Evolutionary conservation across 2,113 vertebrate species (phyloP).

Genomic region (Speoplatyrhinus poulsoni): DNA sequence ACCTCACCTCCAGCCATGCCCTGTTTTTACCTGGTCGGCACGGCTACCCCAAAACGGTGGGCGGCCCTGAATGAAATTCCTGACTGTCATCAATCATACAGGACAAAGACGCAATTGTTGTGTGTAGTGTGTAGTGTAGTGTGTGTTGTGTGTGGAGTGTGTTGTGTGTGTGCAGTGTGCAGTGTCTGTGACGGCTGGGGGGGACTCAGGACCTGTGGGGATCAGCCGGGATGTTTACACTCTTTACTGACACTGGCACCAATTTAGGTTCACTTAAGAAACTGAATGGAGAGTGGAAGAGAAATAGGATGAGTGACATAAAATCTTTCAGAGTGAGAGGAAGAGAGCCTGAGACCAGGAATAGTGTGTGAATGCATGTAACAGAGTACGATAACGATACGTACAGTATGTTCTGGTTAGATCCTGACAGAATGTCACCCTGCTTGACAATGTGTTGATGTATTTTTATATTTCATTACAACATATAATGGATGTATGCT

Average conservation of each 20-base stretch:
- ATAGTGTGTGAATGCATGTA: neutral
- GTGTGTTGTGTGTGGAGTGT: constrained; percentile 42
- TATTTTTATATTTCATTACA: no score
- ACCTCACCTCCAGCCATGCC: constrained; percentile 34
- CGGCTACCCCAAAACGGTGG: constrained; percentile 75
- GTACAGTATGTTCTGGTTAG: neutral
- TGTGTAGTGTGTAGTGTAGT: constrained; percentile 30
- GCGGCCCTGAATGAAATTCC: constrained; percentile 76
- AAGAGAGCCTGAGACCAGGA: no score
- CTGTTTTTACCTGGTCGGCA: constrained; percentile 80
- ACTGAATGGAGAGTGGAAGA: neutral
- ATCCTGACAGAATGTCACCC: no score
- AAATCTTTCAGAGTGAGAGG: neutral
- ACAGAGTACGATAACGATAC: neutral
- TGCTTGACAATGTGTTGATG: no score
- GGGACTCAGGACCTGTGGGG: constrained; percentile 24
- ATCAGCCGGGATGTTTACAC: constrained; percentile 63
- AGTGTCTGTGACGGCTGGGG: constrained; percentile 36
- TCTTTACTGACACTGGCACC: constrained; percentile 51
- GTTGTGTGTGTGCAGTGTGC: constrained; percentile 50
- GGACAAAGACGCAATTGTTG: constrained; percentile 77
- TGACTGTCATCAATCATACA: constrained; percentile 75
- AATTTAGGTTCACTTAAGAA: constrained; percentile 40
- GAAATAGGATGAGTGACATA: neutral
- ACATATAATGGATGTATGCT: no score